phyloP scores from a whole-genome alignment of 2,888 invertebrate genomes.

The Rutpela maculata region DNA sequence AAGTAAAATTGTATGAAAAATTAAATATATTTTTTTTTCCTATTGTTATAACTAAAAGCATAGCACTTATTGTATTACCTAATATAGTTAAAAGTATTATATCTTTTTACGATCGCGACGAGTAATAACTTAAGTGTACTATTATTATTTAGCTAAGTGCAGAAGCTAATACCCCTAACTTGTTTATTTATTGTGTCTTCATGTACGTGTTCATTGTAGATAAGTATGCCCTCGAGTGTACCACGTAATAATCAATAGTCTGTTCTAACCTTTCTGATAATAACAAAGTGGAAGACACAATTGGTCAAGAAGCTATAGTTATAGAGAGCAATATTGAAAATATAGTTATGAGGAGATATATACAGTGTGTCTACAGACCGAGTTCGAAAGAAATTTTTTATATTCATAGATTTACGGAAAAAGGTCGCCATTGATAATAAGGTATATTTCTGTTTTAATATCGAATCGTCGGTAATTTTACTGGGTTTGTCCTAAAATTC shows the following conservation, averaged over 20 bases:
- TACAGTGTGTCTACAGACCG: no score
- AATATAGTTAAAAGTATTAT: no score
- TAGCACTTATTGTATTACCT: no score
- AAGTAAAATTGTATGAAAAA: no score
- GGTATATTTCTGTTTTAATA: no score
- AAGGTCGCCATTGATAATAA: no score
- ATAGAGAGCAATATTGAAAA: background rate
- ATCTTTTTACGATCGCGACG: background rate
- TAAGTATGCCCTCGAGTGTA: background rate
- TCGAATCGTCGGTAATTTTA: no score
- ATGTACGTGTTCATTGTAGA: background rate
- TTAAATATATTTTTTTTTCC: no score
- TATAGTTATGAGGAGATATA: background rate
- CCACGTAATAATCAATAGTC: background rate
- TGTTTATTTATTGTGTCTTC: background rate
- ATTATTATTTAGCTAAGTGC: background rate
- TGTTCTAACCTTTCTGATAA: background rate
- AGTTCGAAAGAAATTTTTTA: no score
- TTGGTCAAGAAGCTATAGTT: background rate
- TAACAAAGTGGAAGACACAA: background rate
- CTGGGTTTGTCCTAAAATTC: no score
- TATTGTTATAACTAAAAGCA: no score
- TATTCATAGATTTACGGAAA: no score
- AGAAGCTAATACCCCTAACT: constrained; percentile 1
- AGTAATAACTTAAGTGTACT: background rate